Base-by-base conservation (phyloP, 2,113 vertebrate species). In the Takifugu flavidus region DNA sequence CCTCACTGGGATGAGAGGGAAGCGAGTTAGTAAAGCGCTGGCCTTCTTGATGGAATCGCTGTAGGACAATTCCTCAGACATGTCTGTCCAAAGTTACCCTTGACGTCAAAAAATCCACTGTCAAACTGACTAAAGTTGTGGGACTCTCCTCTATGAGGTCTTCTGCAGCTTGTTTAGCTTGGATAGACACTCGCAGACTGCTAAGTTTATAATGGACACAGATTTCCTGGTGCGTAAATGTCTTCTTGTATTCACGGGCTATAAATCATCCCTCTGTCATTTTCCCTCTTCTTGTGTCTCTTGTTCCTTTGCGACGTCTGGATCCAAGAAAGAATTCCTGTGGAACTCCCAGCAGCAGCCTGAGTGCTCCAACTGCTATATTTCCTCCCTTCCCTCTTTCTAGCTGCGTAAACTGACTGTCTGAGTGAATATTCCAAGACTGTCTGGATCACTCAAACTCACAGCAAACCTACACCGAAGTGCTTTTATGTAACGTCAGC, bases 1-100 rank as follows among this genome's bases (percentile, higher is more conserved):
- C 27, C 75, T 66, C 1, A 91, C 42, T 0, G 69, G 61, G 49
- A 78, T 59, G 42, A 93, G 60, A 44, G 87, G 89, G 72, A 92
- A 91, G 20, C 87, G 88, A 3, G 3, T 31, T 5, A 86, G 6
- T 8, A 62, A 56, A 2, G 25, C 20, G 1, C 39, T 7, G 0
- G 86, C 88, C 55, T 73, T 47, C 42, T 57, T 7, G 12, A 88
- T 85, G 28, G 80, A 57, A 15, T 88, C 59, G 2, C 15, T 44
- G 68, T 73, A 91, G 43, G 78, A 67, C 6, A 85, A 3, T 1
- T 50, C 62, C 12, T 70, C 60, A 28, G 84, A 76, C 84, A 84
- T 87, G 65, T 46, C 62, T 27, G 2, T 14, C 7, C 29, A 52
- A 49, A 4, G 12, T 44, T 51, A 11, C 14, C 0, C 45, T 14